Percentiles rank a stretch among this genome's conserved stretches.
Evolutionary conservation across 1,140 invertebrate species (phyloP).

Genomic region (Hycleus phaleratus): DNA sequence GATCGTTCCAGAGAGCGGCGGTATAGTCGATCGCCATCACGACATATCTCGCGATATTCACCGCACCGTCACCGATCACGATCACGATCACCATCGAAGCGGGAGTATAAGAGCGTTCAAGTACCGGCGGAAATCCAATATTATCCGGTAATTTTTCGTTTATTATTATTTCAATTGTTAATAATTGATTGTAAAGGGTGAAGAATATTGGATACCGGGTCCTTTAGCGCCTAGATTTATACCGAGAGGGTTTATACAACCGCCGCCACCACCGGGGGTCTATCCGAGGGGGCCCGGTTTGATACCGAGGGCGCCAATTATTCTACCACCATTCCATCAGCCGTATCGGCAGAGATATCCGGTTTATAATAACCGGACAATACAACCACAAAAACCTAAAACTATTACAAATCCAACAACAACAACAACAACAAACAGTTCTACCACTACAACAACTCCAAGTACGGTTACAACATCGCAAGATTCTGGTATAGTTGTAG

Average conservation of each 20-base stretch:
- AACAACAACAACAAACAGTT: too few relatives aligned
- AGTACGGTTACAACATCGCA: too few relatives aligned
- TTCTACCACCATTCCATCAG: neutral
- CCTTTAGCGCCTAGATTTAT: neutral
- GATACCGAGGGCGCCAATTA: neutral
- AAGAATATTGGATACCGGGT: slow-evolving; percentile 3
- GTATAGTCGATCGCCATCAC: too few relatives aligned
- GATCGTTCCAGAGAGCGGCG: too few relatives aligned
- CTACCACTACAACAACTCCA: too few relatives aligned
- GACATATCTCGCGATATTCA: too few relatives aligned
- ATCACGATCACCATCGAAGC: neutral
- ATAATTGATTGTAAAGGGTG: neutral
- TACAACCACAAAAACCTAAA: too few relatives aligned
- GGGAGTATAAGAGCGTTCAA: neutral
- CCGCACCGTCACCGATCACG: neutral
- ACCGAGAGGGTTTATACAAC: neutral
- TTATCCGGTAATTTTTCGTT: neutral
- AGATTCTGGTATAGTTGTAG: too few relatives aligned
- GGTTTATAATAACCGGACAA: too few relatives aligned
- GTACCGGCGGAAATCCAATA: neutral
- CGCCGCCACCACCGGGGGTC: neutral
- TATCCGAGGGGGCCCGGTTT: neutral
- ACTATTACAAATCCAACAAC: too few relatives aligned
- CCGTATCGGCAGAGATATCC: neutral
- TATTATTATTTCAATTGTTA: neutral